phyloP scores from a whole-genome alignment of 2,113 vertebrate species.

The Charina bottae region DNA sequence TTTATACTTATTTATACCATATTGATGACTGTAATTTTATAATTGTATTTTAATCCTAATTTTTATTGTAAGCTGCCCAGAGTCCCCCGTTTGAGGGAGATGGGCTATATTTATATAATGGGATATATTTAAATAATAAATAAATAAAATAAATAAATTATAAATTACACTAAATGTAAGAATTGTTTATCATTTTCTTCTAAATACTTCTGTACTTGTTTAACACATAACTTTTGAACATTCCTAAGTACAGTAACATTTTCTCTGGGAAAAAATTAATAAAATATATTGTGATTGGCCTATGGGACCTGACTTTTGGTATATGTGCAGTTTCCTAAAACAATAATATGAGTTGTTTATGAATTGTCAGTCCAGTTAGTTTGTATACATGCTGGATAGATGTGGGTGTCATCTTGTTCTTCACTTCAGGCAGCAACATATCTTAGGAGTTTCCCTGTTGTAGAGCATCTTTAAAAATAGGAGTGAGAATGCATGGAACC shows the following conservation, averaged over 20 bases:
- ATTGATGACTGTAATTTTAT: too few species aligned
- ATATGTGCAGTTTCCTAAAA: slow-evolving; percentile 11
- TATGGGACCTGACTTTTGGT: background rate
- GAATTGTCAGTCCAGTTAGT: background rate
- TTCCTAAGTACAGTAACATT: background rate
- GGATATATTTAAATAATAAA: too few species aligned
- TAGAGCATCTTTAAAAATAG: background rate
- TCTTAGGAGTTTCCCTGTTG: background rate
- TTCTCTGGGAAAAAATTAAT: too few species aligned
- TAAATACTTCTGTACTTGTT: background rate
- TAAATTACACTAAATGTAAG: background rate
- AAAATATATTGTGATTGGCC: too few species aligned
- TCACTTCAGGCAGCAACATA: background rate
- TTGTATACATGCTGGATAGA: background rate
- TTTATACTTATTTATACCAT: too few species aligned
- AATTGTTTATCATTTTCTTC: background rate
- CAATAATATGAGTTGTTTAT: background rate
- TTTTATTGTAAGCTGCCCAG: too few species aligned
- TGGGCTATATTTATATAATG: too few species aligned
- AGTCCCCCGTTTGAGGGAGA: too few species aligned
- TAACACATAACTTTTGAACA: background rate
- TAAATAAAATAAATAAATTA: too few species aligned
- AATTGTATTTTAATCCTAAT: too few species aligned
- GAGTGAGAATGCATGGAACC: background rate
- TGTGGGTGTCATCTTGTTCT: background rate